Evolutionary conservation across 2,888 invertebrate species (phyloP).

Genomic region (Drosophila meridionalis): DNA sequence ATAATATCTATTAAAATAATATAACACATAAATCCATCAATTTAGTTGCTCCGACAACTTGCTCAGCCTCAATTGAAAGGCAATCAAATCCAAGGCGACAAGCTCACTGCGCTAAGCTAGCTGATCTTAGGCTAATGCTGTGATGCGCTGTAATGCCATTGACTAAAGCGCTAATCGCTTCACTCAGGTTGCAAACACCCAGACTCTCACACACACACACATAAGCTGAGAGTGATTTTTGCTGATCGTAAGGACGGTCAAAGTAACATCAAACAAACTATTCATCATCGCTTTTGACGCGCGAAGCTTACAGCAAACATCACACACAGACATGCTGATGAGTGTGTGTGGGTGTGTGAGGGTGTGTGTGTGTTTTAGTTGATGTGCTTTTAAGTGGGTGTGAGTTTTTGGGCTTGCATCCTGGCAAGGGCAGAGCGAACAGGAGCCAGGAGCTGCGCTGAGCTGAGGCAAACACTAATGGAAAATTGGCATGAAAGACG

Average conservation of each 20-base stretch:
- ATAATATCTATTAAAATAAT: too few relatives aligned
- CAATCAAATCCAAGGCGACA: not conserved
- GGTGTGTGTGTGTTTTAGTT: constrained; percentile 42
- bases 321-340: constrained; percentile 34
- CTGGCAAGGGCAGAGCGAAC: constrained; percentile 17
- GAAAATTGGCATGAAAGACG: constrained; percentile 81
- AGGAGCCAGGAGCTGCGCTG: constrained; percentile 22
- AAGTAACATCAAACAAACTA: constrained; percentile 81
- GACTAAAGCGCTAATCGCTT: constrained; percentile 22
- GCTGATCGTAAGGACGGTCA: constrained; percentile 78
- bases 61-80: too few relatives aligned
- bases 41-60: not conserved
- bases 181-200: constrained; percentile 13
- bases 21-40: not conserved
- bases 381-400: constrained; percentile 73
- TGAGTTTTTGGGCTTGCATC: constrained; percentile 19
- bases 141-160: constrained; percentile 15
- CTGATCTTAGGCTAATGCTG: not conserved
- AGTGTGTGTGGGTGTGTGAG: constrained; percentile 37
- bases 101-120: not conserved
- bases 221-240: constrained; percentile 47
- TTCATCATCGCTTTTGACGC: constrained; percentile 79
- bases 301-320: constrained; percentile 63
- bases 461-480: constrained; percentile 67
- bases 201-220: constrained; percentile 7